Conservation (phyloP, 1,140 invertebrate genomes). For the Trachymyrmex cornetzi region DNA sequence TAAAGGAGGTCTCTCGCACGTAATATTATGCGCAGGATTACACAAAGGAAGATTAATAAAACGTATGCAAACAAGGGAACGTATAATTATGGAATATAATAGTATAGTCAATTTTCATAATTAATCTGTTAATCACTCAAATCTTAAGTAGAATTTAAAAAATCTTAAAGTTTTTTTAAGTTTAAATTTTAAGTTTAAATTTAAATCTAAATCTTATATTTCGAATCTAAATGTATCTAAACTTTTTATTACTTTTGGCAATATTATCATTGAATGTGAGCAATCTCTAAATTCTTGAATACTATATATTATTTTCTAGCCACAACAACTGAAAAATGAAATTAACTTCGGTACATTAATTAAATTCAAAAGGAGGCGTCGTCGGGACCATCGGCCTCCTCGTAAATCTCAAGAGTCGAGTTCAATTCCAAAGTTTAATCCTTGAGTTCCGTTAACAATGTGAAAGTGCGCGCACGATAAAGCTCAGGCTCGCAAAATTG, state of each 20-base stretch:
- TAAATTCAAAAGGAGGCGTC: slow-evolving; percentile 44
- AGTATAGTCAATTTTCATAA: background rate
- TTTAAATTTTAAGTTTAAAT: too few species aligned
- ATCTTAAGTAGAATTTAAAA: background rate
- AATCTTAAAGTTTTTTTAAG: background rate
- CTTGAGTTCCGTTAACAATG: slow-evolving; percentile 39
- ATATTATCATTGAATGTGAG: background rate
- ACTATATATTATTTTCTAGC: background rate
- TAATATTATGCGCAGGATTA: background rate
- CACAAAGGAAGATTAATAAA: slow-evolving; percentile 25
- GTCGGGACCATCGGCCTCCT: slow-evolving; percentile 2
- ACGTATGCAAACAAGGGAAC: background rate
- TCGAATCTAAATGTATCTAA: background rate
- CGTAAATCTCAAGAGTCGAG: slow-evolving; percentile 53
- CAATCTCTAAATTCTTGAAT: background rate
- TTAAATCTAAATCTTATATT: background rate
- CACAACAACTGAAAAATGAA: slow-evolving; percentile 16
- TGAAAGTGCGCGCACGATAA: slow-evolving; percentile 32
- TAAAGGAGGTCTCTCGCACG: slow-evolving; percentile 8
- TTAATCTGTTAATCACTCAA: background rate
- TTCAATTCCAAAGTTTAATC: slow-evolving; percentile 55
- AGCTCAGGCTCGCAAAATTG: slow-evolving; percentile 45
- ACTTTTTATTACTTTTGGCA: background rate
- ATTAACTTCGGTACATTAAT: slow-evolving; percentile 18
- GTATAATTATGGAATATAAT: background rate